Conservation (phyloP, 2,888 invertebrate species). For the Synanthedon myopaeformis region DNA sequence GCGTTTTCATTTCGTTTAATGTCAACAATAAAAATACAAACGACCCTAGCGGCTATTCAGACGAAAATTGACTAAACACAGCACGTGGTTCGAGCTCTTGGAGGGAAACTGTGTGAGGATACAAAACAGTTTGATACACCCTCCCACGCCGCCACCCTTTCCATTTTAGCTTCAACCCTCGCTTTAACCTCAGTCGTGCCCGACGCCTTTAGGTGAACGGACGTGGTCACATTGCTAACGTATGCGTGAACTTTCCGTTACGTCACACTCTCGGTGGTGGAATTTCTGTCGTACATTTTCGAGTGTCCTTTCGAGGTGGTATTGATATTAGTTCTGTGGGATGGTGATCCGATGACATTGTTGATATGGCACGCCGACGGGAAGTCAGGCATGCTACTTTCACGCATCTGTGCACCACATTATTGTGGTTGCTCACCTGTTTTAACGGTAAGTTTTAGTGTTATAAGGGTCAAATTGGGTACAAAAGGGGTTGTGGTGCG, state of each 20-base stretch:
- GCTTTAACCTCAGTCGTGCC: constrained; percentile 36
- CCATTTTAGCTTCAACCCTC: constrained; percentile 9
- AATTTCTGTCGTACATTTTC: constrained; percentile 28
- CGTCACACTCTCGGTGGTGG: constrained; percentile 48
- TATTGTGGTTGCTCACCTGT: constrained; percentile 55
- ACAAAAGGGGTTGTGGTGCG: constrained; percentile 21
- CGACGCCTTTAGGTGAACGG: constrained; percentile 31
- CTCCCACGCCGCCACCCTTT: constrained; percentile 40
- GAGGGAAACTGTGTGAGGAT: constrained; percentile 50
- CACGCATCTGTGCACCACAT: constrained; percentile 41
- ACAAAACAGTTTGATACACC: constrained; percentile 53
- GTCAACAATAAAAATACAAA: constrained; percentile 52
- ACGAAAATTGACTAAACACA: constrained; percentile 52
- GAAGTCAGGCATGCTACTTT: constrained; percentile 40
- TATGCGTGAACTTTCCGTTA: constrained; percentile 41
- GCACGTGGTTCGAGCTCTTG: constrained; percentile 49
- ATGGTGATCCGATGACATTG: constrained; percentile 51
- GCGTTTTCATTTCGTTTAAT: constrained; percentile 31
- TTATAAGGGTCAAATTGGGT: constrained; percentile 30
- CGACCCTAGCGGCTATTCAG: constrained; percentile 34
- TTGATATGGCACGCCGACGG: constrained; percentile 55
- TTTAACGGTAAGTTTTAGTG: constrained; percentile 53
- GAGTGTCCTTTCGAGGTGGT: constrained; percentile 21
- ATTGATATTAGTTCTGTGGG: constrained; percentile 40
- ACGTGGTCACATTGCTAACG: constrained; percentile 16